Conservation (phyloP, 1,140 invertebrate species). For the Psix sp. region DNA sequence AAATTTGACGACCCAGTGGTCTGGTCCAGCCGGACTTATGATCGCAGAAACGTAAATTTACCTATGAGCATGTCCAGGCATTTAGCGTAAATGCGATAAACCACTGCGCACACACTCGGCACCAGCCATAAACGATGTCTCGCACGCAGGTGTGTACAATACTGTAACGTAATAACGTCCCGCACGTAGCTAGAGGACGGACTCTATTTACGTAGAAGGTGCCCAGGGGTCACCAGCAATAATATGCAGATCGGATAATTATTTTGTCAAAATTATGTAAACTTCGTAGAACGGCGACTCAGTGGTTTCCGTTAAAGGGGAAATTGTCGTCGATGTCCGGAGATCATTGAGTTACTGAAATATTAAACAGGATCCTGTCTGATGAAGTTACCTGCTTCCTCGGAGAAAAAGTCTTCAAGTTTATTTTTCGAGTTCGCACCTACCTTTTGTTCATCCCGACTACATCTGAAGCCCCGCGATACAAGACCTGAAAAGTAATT, state of each 20-base stretch:
- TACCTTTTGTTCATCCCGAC: too few relatives aligned
- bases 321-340: too few relatives aligned
- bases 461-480: conserved; percentile 50
- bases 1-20: too few relatives aligned
- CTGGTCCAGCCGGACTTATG: too few relatives aligned
- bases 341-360: too few relatives aligned
- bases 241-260: conserved; percentile 72
- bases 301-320: too few relatives aligned
- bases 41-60: conserved; percentile 59
- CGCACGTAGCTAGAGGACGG: conserved; percentile 26
- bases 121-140: conserved; percentile 55
- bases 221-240: conserved; percentile 40
- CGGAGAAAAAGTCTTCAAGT: conserved; percentile 30
- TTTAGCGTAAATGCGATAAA: conserved; percentile 59
- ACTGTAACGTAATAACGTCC: conserved; percentile 53
- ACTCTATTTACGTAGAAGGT: conserved; percentile 53
- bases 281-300: too few relatives aligned
- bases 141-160: conserved; percentile 57
- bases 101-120: conserved; percentile 54
- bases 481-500: conserved; percentile 69
- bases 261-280: conserved; percentile 68
- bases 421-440: conserved; percentile 39
- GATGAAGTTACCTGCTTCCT: too few relatives aligned
- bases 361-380: too few relatives aligned
- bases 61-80: conserved; percentile 51